These are phyloP conservation scores for Hapalemur alaotrensis DNA, from an alignment of 2,797 vertebrate genomes.

Conservation along the genomic window DNA sequence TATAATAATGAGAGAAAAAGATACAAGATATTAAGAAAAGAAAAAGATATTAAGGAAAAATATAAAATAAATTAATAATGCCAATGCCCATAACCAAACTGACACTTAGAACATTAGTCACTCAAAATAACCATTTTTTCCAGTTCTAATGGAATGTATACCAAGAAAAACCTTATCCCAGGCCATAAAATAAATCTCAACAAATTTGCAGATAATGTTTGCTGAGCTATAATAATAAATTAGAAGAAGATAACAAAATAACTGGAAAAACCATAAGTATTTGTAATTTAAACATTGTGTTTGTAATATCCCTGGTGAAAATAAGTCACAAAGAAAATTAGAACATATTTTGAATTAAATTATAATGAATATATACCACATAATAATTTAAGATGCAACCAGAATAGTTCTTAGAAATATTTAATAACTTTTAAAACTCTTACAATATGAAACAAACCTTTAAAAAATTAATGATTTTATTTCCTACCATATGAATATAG, in stretches of 20 bases:
- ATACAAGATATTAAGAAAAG: not conserved
- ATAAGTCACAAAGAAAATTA: not conserved
- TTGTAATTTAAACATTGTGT: not conserved
- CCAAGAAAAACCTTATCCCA: not conserved
- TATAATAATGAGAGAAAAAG: not conserved
- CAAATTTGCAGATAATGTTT: not conserved
- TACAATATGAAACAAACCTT: not conserved
- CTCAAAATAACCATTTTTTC: not conserved
- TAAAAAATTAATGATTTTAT: not conserved
- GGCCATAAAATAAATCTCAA: not conserved
- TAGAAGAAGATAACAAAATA: not conserved
- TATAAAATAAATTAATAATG: not conserved
- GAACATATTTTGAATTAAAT: not conserved
- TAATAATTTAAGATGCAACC: not conserved
- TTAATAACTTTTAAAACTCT: not conserved
- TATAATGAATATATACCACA: not conserved
- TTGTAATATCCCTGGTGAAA: not conserved
- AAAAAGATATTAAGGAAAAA: not conserved
- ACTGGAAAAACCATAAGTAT: not conserved
- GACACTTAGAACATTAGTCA: not conserved
- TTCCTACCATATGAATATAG: not conserved
- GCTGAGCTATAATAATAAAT: not conserved
- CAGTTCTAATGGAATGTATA: not conserved
- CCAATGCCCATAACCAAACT: not conserved
- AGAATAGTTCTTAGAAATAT: not conserved